Conservation (phyloP, 2,888 invertebrate genomes). For the Acronicta leporina region DNA sequence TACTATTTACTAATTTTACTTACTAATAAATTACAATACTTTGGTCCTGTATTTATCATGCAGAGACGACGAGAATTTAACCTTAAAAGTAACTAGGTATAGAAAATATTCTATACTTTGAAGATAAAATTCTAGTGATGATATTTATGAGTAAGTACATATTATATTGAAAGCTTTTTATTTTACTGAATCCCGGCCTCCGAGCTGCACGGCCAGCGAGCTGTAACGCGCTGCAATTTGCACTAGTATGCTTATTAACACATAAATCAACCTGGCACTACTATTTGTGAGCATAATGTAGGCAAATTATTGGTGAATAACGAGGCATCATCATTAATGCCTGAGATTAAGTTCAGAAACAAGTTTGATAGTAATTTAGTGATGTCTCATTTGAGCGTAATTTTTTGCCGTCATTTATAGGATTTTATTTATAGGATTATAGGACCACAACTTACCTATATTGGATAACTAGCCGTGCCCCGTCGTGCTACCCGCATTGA, state of each 20-base stretch:
- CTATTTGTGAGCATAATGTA: conserved; percentile 19
- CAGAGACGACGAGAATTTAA: too few species aligned
- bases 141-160: too few species aligned
- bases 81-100: too few species aligned
- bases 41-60: too few species aligned
- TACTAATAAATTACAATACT: too few species aligned
- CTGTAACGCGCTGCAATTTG: conserved; percentile 37
- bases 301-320: conserved; percentile 19
- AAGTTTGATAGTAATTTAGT: background rate
- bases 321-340: conserved; percentile 13
- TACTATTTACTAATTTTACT: too few species aligned
- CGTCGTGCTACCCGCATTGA: too few species aligned
- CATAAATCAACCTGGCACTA: conserved; percentile 26
- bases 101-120: too few species aligned
- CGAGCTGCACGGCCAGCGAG: conserved; percentile 20
- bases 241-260: conserved; percentile 26
- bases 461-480: background rate
- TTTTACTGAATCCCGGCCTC: conserved; percentile 40
- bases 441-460: background rate
- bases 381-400: background rate
- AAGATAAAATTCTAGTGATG: too few species aligned
- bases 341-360: conserved; percentile 7
- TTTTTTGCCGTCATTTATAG: background rate
- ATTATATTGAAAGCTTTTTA: too few species aligned
- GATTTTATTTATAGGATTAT: background rate